Evolutionary conservation across 2,888 invertebrate species (phyloP).

Genomic region (Volucella zonaria): DNA sequence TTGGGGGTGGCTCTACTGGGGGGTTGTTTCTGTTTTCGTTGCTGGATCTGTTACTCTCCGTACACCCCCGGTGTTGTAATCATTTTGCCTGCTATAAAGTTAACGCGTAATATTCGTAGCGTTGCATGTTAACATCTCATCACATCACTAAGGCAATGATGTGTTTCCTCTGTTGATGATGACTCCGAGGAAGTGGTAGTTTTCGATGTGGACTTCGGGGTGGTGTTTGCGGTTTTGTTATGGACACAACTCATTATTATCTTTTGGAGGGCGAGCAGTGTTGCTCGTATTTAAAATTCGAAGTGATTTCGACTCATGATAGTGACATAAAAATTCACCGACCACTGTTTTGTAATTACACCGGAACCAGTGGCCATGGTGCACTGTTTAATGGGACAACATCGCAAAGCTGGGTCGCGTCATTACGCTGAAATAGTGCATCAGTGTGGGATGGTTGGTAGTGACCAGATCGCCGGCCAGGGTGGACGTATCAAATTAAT

Average conservation of each 20-base stretch:
- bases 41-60: not conserved
- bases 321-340: conserved; percentile 30
- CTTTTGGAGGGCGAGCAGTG: conserved; percentile 13
- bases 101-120: conserved; percentile 22
- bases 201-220: not conserved
- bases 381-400: conserved; percentile 15
- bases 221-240: conserved; percentile 26
- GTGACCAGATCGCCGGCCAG: not conserved
- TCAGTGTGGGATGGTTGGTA: not conserved
- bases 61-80: not conserved
- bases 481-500: conserved; percentile 18
- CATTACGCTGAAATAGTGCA: conserved; percentile 8
- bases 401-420: not conserved
- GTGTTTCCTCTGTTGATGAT: conserved; percentile 17
- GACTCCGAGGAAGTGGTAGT: not conserved
- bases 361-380: conserved; percentile 9
- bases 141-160: conserved; percentile 34
- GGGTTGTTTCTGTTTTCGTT: too few relatives aligned
- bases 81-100: conserved; percentile 15
- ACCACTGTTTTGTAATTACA: conserved; percentile 41
- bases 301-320: conserved; percentile 4
- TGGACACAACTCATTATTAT: conserved; percentile 48
- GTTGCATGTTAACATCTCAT: conserved; percentile 44
- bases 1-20: not conserved
- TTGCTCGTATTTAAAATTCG: conserved; percentile 13